Percentiles rank a stretch among this genome's conserved stretches.
These are phyloP conservation scores for Aleiodes testaceus DNA, from an alignment of 2,888 invertebrate genomes.

Conservation along the genomic window DNA sequence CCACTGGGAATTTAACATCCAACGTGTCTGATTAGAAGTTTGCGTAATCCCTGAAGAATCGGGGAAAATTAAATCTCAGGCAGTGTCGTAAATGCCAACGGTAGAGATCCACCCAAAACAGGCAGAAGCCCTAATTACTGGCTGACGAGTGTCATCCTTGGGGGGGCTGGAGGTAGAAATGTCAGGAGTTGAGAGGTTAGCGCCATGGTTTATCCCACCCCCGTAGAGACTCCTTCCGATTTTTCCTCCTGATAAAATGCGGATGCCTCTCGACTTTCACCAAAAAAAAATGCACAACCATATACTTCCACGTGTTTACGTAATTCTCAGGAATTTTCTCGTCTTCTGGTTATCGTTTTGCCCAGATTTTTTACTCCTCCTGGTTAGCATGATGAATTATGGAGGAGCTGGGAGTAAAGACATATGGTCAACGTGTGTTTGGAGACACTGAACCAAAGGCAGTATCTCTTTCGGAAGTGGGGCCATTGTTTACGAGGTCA, in stretches of 20 bases:
- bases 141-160: conserved; percentile 63
- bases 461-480: conserved; percentile 22
- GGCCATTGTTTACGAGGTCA: conserved; percentile 52
- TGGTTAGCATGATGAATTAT: not conserved
- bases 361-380: not conserved
- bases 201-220: conserved; percentile 39
- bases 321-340: conserved; percentile 2
- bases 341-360: not conserved
- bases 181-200: conserved; percentile 50
- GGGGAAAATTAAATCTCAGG: conserved; percentile 5
- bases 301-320: conserved; percentile 3
- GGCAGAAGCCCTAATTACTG: conserved; percentile 62
- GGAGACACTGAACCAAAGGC: conserved; percentile 50
- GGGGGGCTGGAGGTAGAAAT: conserved; percentile 33
- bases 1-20: too few relatives aligned
- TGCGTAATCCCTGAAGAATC: not conserved
- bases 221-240: conserved; percentile 13
- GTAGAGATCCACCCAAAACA: conserved; percentile 23
- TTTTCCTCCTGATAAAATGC: conserved; percentile 35
- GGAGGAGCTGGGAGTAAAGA: conserved; percentile 43
- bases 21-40: not conserved
- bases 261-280: conserved; percentile 19
- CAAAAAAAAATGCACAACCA: not conserved
- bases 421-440: conserved; percentile 63
- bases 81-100: conserved; percentile 40